Evolutionary conservation across 2,113 vertebrate species (phyloP), one percentile per base, ranked within the genome.

Genomic region (Oxyura jamaicensis): DNA sequence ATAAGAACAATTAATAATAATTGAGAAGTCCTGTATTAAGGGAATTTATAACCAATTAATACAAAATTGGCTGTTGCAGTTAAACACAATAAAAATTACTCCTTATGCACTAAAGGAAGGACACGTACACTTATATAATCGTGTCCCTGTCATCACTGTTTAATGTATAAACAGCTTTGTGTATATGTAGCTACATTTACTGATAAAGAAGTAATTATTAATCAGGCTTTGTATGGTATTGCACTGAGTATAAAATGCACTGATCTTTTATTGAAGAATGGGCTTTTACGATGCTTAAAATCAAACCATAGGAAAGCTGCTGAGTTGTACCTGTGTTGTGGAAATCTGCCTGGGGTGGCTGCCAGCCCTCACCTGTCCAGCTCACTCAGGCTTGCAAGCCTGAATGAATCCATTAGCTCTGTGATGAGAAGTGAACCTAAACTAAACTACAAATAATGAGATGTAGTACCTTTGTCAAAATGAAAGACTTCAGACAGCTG

Each of bases 361-460:
- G 89, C 95, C 96, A 94, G 67, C 58, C 63, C 62, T 95, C 75
- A 93, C 96, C 94, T 94, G n/a, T 36, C 90, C 86, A 44, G 68
- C 74, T 93, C 82, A 71, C 63, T 96, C 89, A 86, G 82, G 33
- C 93, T 91, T 93, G 88, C 66, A 90, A 76, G 72, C 82, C 82
- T 88, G 90, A 92, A 69, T n/a, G 46, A 86, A 85, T 94, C 81
- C 83, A 81, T 96, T 89, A 96, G 67, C 56, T 95, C 90, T 29
- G 66, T 63, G 90, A 85, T 78, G 72, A 85, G 85, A 92, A 97
- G 82, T 91, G 71, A 97, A 65, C 68, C 62, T 85, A 68, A 94
- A 91, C 78, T 82, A 88, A 97, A 93, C 79, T 65, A 48, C 68
- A 95, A 69, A 95, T 94, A 96, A 91, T 86, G 82, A 95, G 76